Percentiles rank a stretch among this genome's conserved stretches.
Conservation (phyloP, 1,140 invertebrate genomes). For the Bemisia tabaci region DNA sequence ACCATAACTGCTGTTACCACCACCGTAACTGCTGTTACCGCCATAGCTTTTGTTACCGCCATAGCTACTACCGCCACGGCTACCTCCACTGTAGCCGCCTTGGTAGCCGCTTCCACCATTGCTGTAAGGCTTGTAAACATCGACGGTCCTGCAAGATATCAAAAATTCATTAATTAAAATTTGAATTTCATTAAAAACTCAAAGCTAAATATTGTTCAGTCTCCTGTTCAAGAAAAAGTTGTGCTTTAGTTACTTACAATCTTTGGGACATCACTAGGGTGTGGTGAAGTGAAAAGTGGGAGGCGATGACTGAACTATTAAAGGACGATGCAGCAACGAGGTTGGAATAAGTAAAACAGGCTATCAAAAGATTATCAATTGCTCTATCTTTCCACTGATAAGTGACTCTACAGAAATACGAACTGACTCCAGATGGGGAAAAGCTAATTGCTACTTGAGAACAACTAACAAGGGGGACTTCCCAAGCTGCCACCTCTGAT, state of each 20-base stretch:
- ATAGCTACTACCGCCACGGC: constrained; percentile 1
- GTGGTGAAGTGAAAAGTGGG: background rate
- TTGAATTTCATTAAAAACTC: background rate
- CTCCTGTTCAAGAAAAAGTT: background rate
- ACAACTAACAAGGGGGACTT: no score
- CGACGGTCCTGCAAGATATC: background rate
- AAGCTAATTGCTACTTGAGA: no score
- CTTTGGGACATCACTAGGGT: background rate
- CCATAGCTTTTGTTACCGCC: background rate
- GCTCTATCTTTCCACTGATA: no score
- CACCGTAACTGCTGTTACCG: background rate
- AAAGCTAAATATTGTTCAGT: background rate
- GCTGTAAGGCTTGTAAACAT: background rate
- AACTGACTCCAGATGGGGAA: no score
- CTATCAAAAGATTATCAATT: no score
- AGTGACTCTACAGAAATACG: no score
- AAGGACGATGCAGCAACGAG: no score
- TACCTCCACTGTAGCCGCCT: constrained; percentile 1
- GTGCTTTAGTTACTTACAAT: background rate
- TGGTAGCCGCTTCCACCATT: background rate
- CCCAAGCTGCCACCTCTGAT: no score
- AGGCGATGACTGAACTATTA: no score
- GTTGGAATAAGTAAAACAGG: no score
- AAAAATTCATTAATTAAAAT: background rate
- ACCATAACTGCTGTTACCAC: background rate